These are phyloP conservation scores for Alitta virens DNA, from an alignment of 2,888 invertebrate species.

Conservation along the genomic window DNA sequence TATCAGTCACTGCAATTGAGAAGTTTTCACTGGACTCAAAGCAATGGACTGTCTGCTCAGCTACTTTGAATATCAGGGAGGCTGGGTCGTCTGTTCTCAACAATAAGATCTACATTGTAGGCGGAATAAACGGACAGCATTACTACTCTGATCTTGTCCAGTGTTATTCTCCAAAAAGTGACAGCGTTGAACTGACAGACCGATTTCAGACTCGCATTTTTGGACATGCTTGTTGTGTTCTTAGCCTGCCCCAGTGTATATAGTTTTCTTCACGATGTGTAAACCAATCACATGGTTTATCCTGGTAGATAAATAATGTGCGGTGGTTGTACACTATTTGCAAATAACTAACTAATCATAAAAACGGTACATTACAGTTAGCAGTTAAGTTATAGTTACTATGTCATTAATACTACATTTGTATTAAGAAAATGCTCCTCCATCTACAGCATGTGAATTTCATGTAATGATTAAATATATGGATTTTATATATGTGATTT, in stretches of 20 bases:
- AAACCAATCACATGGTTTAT: too few species aligned
- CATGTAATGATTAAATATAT: too few species aligned
- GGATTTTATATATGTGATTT: too few species aligned
- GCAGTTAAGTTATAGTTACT: too few species aligned
- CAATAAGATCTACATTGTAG: constrained; percentile 49
- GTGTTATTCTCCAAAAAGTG: constrained; percentile 40
- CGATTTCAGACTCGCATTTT: constrained; percentile 48
- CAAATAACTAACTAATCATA: too few species aligned
- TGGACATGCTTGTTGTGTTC: constrained; percentile 50
- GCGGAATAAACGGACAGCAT: constrained; percentile 52
- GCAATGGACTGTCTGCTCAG: constrained; percentile 49
- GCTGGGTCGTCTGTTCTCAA: constrained; percentile 48
- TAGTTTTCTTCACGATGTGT: background rate
- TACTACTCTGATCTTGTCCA: constrained; percentile 50
- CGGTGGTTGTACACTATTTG: too few species aligned
- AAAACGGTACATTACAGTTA: too few species aligned
- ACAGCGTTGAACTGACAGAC: constrained; percentile 41
- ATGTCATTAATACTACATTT: too few species aligned
- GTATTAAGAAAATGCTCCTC: too few species aligned
- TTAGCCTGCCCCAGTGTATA: constrained; percentile 45
- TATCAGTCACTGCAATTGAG: constrained; percentile 50
- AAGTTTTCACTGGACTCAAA: constrained; percentile 35
- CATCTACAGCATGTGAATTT: too few species aligned
- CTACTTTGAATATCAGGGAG: constrained; percentile 47
- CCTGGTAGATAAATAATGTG: too few species aligned